Evolutionary conservation across 2,113 vertebrate species (phyloP), one percentile per base, ranked within the genome.

Genomic region (Microcebus tavaratra): DNA sequence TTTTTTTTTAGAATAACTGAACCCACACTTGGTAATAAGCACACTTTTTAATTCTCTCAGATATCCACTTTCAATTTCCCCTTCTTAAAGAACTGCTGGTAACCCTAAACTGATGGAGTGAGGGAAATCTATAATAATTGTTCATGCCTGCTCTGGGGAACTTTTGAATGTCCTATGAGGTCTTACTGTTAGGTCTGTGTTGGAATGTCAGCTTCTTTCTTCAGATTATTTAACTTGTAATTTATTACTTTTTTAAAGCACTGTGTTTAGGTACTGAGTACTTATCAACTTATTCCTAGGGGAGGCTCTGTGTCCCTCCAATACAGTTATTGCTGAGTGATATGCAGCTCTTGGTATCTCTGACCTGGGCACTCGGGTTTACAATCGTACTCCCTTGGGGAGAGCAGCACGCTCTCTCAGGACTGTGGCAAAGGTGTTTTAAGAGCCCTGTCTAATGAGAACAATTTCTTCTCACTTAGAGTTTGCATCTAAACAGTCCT

Each of bases 151-250:
- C 65, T 67, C 67, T 72, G 76, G 48, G 93, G 83, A 82, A 82
- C 75, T 65, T 78, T 11, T 39, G 23, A 88, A 53, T 9, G 53
- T 92, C 34, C 34, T 36, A 70, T 18, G 55, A 50, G 18, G n/a
- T 70, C 59, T 96, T 93, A 79, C 48, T n/a, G n/a, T 73, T 61
- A 79, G 31, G 67, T 89, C n/a, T 87, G 50, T 9, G 7, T 75
- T 80, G 59, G 20, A 61, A 92, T 72, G 31, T 88, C 57, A 95
- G 39, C 34, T 48, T 92, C 88, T 84, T 73, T 65, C 88, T 95
- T 92, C 45, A 67, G 36, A 15, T n/a, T 76, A 36, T 68, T 87
- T 76, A 72, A 81, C 83, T 63, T 57, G 20, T 55, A 23, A 31
- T 36, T 83, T 21, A 57, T 57, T 57, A 6, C 61, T 90, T 67